Base-by-base conservation (phyloP, 92 coral and sea anemone species). In the Actinernus sp. region DNA sequence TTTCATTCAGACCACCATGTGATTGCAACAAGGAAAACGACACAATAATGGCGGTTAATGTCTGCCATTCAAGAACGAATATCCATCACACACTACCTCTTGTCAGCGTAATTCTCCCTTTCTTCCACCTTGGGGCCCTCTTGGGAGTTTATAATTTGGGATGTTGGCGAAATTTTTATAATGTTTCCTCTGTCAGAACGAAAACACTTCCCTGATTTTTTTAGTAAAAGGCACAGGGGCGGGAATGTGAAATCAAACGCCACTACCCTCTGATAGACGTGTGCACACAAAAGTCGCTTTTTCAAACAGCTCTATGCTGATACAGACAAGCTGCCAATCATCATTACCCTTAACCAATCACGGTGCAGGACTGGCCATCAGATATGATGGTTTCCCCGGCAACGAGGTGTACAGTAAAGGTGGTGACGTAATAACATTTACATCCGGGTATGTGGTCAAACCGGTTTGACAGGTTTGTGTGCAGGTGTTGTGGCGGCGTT, bases 211-310 rank as follows among this genome's bases (percentile, higher is more conserved):
- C 76, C 82, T 70, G 86, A 80, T 90, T 88, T 82, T 59, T 83
- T 65, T 68, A 78, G 86, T 73, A 78, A 79, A 81, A 90, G 84
- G 84, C 82, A 82, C 88, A 77, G 97, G 97, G 97, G 97, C 97
- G 97, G 97, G 97, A 90, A 85, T 82, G 71, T 75, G 92, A 90
- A 89, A 90, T 83, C 91, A 74, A 90, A 90, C 97, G 97, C 92
- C 96, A 84, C 88, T 85, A 89, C 92, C 96, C 85, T 74, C 91
- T 84, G 96, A 89, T 89, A 80, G 96, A 89, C 96, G 96, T 83
- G 91, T 89, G 91, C 96, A 84, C 88, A 85, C 87, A 85, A 89
- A 75, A 90, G 76, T 83, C 86, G 97, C 74, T 77, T 88, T 88
- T 78, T 62, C 85, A 80, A 81, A 89, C 82, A 71, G 63, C 74